Evolutionary conservation across 2,888 invertebrate species (phyloP).

Genomic region (Meteorus cinctellus): DNA sequence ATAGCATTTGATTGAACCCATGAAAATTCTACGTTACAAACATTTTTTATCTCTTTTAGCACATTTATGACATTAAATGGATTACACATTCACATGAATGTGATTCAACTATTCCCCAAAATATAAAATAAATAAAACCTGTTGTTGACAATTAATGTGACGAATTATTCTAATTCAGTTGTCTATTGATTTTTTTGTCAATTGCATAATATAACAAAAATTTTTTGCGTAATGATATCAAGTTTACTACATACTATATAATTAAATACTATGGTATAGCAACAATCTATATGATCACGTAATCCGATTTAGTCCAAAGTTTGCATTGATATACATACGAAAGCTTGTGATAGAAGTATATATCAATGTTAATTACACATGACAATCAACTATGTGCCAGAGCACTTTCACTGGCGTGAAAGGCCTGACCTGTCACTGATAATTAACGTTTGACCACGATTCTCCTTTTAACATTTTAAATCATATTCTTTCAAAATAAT

Average conservation of each 20-base stretch:
- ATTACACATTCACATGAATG: too few relatives aligned
- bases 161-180: neutral
- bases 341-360: neutral
- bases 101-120: too few relatives aligned
- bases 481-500: neutral
- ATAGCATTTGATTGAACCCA: neutral
- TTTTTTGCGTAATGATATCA: constrained; percentile 28
- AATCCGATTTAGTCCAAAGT: constrained; percentile 9
- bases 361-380: constrained; percentile 37
- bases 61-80: neutral
- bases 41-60: neutral
- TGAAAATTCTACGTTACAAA: neutral
- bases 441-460: constrained; percentile 31
- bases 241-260: neutral
- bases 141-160: too few relatives aligned
- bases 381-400: constrained; percentile 34
- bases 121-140: too few relatives aligned
- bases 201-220: constrained; percentile 15
- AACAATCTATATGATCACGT: constrained; percentile 35
- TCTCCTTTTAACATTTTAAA: neutral
- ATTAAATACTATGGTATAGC: neutral
- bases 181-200: neutral
- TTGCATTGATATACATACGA: constrained; percentile 14
- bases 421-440: constrained; percentile 32
- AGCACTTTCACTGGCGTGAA: constrained; percentile 40